Conservation (phyloP, 2,113 vertebrate species). For the Atlantisia rogersi region DNA sequence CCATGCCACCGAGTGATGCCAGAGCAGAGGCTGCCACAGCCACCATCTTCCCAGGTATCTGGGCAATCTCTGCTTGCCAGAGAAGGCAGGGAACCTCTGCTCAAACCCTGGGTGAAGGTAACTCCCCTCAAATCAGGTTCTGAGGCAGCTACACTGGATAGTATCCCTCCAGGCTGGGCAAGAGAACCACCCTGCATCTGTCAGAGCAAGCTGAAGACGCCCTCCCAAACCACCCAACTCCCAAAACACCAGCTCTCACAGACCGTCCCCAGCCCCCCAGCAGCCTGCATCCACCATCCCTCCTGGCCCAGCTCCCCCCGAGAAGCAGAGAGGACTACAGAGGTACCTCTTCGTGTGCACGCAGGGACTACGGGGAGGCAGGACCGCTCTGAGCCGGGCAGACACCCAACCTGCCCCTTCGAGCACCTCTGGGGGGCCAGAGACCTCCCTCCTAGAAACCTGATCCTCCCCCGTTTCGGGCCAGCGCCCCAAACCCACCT, state of each 20-base stretch:
- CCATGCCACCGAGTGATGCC: not conserved
- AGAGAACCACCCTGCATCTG: accelerated
- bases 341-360: not conserved
- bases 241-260: not conserved
- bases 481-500: not conserved
- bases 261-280: not conserved
- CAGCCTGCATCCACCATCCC: accelerated
- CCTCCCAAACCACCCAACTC: not conserved
- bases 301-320: not conserved
- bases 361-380: not conserved
- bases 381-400: accelerated
- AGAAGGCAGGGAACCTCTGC: not conserved
- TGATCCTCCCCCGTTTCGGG: accelerated
- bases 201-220: accelerated
- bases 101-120: not conserved
- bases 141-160: accelerated
- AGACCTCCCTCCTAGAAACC: not conserved
- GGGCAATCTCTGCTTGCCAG: not conserved
- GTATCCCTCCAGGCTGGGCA: not conserved
- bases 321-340: not conserved
- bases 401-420: not conserved
- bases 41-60: accelerated
- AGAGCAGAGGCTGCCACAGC: accelerated
- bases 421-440: accelerated
- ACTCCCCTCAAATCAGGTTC: not conserved